These are phyloP conservation scores for Wiebesia pumilae DNA, from an alignment of 1,140 invertebrate genomes.

Conservation along the genomic window DNA sequence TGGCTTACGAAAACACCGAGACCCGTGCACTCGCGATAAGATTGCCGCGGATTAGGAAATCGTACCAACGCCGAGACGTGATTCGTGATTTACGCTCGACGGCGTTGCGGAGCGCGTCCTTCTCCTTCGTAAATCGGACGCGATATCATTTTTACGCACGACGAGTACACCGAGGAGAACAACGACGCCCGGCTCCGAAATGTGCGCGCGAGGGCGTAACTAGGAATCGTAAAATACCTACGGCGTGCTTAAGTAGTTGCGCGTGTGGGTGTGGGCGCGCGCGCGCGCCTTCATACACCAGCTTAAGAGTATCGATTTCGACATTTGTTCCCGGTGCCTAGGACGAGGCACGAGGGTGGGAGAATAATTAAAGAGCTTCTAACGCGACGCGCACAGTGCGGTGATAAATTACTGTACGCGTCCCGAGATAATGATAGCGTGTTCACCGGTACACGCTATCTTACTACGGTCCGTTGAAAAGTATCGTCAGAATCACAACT, in stretches of 20 bases:
- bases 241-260: neutral
- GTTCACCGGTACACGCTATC: conserved; percentile 48
- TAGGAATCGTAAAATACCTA: neutral
- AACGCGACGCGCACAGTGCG: conserved; percentile 10
- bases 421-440: conserved; percentile 36
- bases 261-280: too few species aligned
- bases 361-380: conserved; percentile 51
- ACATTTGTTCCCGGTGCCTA: neutral
- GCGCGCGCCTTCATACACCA: neutral
- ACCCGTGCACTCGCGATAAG: neutral
- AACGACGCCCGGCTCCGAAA: neutral
- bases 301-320: conserved; percentile 38
- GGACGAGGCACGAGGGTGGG: conserved; percentile 31
- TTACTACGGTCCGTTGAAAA: neutral
- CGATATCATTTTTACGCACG: conserved; percentile 15
- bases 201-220: neutral
- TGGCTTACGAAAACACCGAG: neutral
- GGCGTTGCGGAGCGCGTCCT: neutral
- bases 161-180: neutral
- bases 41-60: conserved; percentile 37
- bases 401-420: conserved; percentile 23
- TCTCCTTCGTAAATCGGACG: conserved; percentile 3
- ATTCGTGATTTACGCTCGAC: conserved; percentile 21
- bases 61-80: neutral
- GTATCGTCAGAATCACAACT: neutral